Percentiles rank a stretch among this genome's conserved stretches.
phyloP scores from a whole-genome alignment of 2,888 invertebrate species.

The Ophonus ardosiacus region DNA sequence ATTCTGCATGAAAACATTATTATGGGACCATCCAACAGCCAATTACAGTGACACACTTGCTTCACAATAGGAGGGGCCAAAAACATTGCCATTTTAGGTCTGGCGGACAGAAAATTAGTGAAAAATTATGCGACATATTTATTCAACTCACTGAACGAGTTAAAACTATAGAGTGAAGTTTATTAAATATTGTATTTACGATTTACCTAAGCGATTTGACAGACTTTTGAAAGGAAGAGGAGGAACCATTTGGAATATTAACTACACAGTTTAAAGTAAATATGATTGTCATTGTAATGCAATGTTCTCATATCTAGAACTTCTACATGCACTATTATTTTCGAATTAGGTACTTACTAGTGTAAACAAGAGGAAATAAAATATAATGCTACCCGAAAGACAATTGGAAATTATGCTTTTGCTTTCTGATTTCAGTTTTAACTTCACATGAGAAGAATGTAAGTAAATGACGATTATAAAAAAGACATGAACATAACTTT shows the following conservation, averaged over 20 bases:
- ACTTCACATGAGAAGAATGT: neutral
- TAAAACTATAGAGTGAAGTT: neutral
- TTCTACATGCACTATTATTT: neutral
- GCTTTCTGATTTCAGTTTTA: neutral
- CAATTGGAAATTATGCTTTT: neutral
- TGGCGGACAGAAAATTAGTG: conserved; percentile 23
- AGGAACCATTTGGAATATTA: neutral
- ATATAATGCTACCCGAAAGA: neutral
- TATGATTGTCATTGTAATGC: neutral
- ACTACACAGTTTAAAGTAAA: neutral
- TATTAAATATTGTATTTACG: neutral
- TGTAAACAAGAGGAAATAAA: neutral
- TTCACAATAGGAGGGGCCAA: conserved; percentile 16
- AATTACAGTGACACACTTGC: conserved; percentile 19
- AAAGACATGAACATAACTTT: neutral
- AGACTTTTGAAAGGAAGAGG: conserved; percentile 11
- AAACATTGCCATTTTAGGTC: conserved; percentile 15
- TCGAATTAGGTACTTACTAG: neutral
- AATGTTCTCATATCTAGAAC: neutral
- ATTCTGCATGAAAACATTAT: conserved; percentile 25
- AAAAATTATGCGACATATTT: conserved; percentile 39
- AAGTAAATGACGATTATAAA: neutral
- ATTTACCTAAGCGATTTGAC: neutral
- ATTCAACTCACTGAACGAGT: conserved; percentile 31
- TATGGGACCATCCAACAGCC: neutral